phyloP scores from a whole-genome alignment of 2,797 vertebrate genomes.

The Syndactyla subalaris region DNA sequence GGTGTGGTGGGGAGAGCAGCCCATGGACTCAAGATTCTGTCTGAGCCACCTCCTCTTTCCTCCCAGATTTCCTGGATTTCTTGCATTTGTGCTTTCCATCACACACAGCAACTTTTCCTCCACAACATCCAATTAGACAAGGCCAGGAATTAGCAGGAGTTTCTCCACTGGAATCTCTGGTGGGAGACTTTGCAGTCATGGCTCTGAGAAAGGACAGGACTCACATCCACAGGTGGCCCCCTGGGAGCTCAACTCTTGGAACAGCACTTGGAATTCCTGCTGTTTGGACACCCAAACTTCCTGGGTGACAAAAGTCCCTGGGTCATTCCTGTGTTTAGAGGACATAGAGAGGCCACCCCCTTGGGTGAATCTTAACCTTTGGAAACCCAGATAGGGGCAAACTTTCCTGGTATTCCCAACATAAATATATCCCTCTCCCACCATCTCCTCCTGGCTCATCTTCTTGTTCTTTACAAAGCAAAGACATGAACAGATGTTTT shows the following conservation, averaged over 20 bases:
- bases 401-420: neutral
- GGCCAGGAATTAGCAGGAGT: neutral
- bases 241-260: neutral
- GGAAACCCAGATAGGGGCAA: neutral
- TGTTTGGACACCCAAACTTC: neutral
- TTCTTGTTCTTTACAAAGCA: neutral
- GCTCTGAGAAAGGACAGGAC: neutral
- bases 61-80: neutral
- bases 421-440: neutral
- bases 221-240: accelerated
- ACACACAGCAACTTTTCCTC: neutral
- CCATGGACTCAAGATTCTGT: accelerated
- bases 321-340: neutral
- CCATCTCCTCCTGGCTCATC: neutral
- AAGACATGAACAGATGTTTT: slow-evolving; percentile 65
- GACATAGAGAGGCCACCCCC: neutral
- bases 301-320: neutral
- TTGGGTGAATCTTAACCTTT: neutral
- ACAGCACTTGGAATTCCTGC: accelerated
- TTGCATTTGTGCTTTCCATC: neutral
- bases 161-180: neutral
- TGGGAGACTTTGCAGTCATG: neutral
- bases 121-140: neutral
- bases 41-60: neutral
- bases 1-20: neutral